Evolutionary conservation across 2,797 vertebrate species (phyloP).

Genomic region (Coranthus polyacanthus): DNA sequence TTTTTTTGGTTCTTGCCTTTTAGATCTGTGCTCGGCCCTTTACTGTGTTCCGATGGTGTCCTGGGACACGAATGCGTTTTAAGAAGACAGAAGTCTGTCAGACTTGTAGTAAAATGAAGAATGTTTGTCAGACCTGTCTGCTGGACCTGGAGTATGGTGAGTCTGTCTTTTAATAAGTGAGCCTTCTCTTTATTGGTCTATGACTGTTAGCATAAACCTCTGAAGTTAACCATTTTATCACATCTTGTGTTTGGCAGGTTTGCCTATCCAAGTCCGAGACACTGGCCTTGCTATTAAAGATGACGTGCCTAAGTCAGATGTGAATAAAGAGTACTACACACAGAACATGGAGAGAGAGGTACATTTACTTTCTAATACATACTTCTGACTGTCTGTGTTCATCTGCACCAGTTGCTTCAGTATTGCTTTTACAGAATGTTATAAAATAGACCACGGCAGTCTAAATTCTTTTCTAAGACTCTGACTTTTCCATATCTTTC

Average conservation of each 20-base stretch:
- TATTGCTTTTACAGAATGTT: background rate
- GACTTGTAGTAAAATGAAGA: constrained; percentile 99
- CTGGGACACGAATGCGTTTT: constrained; percentile 97
- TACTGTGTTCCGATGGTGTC: constrained; percentile 98
- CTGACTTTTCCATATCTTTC: background rate
- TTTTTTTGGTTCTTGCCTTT: constrained; percentile 6
- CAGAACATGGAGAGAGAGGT: constrained; percentile 99
- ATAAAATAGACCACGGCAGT: no score
- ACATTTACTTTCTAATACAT: background rate
- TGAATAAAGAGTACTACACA: constrained; percentile 99
- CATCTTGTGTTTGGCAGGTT: constrained; percentile 81
- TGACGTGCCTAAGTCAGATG: constrained; percentile 96
- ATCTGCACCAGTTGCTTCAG: no score
- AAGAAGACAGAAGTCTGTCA: constrained; percentile 99
- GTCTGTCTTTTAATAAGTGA: constrained; percentile 46
- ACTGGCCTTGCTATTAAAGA: constrained; percentile 95
- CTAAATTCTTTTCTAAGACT: background rate
- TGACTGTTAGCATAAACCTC: background rate
- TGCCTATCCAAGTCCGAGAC: constrained; percentile 98
- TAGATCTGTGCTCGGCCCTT: constrained; percentile 98
- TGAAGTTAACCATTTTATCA: background rate
- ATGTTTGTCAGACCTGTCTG: constrained; percentile 98
- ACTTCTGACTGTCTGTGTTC: no score
- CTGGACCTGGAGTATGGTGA: constrained; percentile 96
- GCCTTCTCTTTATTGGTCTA: background rate